phyloP scores from a whole-genome alignment of 2,888 invertebrate species.

The Apamea monoglypha region DNA sequence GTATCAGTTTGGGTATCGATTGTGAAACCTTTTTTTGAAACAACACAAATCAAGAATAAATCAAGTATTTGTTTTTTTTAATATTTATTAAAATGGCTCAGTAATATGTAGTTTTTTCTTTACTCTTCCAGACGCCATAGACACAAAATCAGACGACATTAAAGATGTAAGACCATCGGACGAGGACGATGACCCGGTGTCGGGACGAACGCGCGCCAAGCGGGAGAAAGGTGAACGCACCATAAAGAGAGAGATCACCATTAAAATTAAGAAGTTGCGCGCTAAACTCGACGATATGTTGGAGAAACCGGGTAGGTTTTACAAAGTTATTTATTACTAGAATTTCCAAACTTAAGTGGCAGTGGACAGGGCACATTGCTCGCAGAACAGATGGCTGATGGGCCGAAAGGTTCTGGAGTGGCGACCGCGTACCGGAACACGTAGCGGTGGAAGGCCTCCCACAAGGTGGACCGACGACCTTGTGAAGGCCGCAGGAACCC shows the following conservation, averaged over 20 bases:
- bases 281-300: conserved; percentile 75
- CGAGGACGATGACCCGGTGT: conserved; percentile 28
- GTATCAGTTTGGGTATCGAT: background rate
- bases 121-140: conserved; percentile 25
- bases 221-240: conserved; percentile 38
- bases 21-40: background rate
- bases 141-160: conserved; percentile 19
- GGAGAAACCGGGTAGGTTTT: conserved; percentile 71
- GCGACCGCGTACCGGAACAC: too few species aligned
- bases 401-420: too few species aligned
- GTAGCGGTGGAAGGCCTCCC: too few species aligned
- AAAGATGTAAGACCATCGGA: conserved; percentile 33
- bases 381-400: too few species aligned
- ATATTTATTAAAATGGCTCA: background rate
- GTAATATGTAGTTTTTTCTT: too few species aligned
- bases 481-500: too few species aligned
- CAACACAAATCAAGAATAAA: background rate
- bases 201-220: conserved; percentile 36
- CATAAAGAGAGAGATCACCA: conserved; percentile 65
- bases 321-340: background rate
- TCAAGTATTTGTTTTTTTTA: too few species aligned
- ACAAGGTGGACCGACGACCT: too few species aligned
- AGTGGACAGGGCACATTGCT: too few species aligned
- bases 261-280: conserved; percentile 70
- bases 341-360: too few species aligned